Conservation (phyloP, 1,140 invertebrate genomes). For the Helicoverpa armigera region DNA sequence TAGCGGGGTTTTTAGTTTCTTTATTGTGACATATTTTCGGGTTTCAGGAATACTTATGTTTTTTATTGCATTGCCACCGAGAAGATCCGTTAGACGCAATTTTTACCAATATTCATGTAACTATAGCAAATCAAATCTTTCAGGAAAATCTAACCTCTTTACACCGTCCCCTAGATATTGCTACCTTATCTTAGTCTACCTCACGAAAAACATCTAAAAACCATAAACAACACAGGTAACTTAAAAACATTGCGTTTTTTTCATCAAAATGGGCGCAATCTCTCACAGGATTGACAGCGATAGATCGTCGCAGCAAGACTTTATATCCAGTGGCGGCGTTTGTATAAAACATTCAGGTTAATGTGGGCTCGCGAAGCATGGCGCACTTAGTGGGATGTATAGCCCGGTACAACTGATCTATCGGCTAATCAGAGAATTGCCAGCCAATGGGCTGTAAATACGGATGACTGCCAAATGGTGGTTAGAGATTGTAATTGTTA, state of each 20-base stretch:
- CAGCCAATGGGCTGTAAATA: conserved; percentile 16
- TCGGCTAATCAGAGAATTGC: conserved; percentile 68
- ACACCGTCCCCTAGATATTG: too few species aligned
- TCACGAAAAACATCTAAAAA: too few species aligned
- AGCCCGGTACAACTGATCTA: conserved; percentile 64
- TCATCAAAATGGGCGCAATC: conserved; percentile 21
- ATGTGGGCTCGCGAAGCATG: conserved; percentile 63
- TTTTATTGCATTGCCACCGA: too few species aligned
- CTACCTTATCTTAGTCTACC: too few species aligned
- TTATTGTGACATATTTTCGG: conserved; percentile 45
- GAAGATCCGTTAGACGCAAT: too few species aligned
- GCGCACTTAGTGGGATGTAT: conserved; percentile 70
- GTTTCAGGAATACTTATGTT: conserved; percentile 16
- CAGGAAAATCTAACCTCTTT: too few species aligned
- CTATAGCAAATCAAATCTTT: too few species aligned
- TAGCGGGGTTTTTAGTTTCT: conserved; percentile 59
- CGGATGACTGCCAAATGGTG: background rate
- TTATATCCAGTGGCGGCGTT: conserved; percentile 53
- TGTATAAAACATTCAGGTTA: conserved; percentile 74
- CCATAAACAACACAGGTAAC: background rate
- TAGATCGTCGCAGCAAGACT: conserved; percentile 54
- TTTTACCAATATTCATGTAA: too few species aligned
- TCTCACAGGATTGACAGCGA: conserved; percentile 48
- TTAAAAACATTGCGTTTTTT: conserved; percentile 24
- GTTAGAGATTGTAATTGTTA: conserved; percentile 12